Evolutionary conservation across 2,113 vertebrate species (phyloP).

Genomic region (Perognathus longimembris): DNA sequence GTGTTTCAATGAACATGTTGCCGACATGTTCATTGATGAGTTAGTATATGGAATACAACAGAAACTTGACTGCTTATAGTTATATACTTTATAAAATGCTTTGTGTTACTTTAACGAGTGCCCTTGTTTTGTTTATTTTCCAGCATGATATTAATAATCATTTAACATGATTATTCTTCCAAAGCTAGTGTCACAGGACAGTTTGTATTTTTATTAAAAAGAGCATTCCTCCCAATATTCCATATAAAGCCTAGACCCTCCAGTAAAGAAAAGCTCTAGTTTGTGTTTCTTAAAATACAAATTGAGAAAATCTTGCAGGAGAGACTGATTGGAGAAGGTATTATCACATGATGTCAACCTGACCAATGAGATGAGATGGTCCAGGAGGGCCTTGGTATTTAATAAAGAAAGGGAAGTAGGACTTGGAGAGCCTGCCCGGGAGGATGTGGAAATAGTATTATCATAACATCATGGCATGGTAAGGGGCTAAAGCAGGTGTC

Average conservation of each 20-base stretch:
- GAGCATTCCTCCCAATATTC: not conserved
- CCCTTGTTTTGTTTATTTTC: not conserved
- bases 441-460: not conserved
- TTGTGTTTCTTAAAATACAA: not conserved
- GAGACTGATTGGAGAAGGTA: too few relatives aligned
- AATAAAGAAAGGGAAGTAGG: not conserved
- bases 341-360: not conserved
- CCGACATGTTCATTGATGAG: not conserved
- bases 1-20: not conserved
- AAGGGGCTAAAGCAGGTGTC: not conserved
- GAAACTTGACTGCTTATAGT: not conserved
- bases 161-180: not conserved
- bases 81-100: not conserved
- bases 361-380: not conserved
- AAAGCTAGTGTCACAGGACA: not conserved
- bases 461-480: not conserved
- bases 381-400: too few relatives aligned
- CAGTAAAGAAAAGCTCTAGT: not conserved
- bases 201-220: not conserved
- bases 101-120: not conserved
- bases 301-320: not conserved
- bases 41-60: not conserved
- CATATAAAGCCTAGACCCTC: not conserved
- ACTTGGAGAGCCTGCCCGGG: rapidly evolving
- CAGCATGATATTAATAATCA: not conserved